phyloP scores from a whole-genome alignment of 2,797 vertebrate species.

The Xiphorhynchus erythropygius region DNA sequence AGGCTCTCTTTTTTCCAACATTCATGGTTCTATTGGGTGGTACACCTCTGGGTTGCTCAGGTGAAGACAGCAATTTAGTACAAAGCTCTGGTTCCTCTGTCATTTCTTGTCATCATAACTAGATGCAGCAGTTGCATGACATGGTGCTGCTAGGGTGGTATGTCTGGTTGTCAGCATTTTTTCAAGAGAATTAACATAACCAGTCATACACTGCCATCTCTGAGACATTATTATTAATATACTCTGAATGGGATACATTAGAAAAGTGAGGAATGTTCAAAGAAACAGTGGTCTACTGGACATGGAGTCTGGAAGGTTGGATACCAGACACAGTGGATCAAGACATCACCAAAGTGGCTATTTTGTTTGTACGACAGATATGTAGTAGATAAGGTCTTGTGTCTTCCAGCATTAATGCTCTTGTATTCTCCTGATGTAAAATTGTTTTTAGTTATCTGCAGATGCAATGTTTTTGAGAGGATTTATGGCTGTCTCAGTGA shows the following conservation, averaged over 20 bases:
- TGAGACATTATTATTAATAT: background rate
- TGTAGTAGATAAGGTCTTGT: background rate
- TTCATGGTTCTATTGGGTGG: accelerated
- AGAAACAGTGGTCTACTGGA: background rate
- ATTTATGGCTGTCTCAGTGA: background rate
- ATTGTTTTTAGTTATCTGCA: background rate
- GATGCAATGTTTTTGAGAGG: background rate
- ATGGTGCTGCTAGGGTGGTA: background rate
- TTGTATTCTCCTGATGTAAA: background rate
- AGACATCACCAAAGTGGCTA: background rate
- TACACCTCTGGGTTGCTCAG: background rate
- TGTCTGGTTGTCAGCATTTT: background rate
- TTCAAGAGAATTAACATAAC: background rate
- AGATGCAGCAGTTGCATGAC: background rate
- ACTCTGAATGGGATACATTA: background rate
- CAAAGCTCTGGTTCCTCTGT: background rate
- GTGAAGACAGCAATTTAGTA: background rate
- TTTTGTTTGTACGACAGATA: background rate
- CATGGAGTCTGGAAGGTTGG: background rate
- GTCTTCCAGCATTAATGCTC: background rate
- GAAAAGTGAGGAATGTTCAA: background rate
- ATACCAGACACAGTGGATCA: background rate
- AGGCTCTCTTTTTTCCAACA: background rate
- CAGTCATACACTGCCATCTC: background rate
- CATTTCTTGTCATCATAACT: background rate